Evolutionary conservation across 2,113 vertebrate species (phyloP).

Genomic region (Charadrius vociferus): DNA sequence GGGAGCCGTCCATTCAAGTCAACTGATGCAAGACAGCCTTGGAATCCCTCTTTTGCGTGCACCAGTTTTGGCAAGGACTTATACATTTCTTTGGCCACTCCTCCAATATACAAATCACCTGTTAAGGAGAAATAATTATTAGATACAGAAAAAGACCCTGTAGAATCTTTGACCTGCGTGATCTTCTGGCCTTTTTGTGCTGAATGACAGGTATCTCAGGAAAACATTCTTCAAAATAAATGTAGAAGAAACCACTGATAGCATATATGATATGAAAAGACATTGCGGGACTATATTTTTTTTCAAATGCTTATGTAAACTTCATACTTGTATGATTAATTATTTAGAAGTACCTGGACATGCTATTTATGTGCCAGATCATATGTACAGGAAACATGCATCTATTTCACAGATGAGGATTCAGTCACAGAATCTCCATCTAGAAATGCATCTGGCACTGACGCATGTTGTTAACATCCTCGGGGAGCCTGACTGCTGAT

Average conservation of each 20-base stretch:
- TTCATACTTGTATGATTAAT: background rate
- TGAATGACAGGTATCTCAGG: background rate
- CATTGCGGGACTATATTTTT: background rate
- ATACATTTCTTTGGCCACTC: slow-evolving; percentile 93
- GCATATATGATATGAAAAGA: background rate
- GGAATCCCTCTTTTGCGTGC: slow-evolving; percentile 94
- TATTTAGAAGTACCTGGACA: background rate
- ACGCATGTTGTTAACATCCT: background rate
- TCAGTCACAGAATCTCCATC: background rate
- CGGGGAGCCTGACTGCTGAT: background rate
- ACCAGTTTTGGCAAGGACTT: slow-evolving; percentile 96
- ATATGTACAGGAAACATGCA: background rate
- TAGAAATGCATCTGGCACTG: background rate
- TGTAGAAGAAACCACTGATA: background rate
- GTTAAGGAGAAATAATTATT: slow-evolving; percentile 40
- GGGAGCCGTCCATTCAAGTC: slow-evolving; percentile 95
- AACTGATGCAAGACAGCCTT: slow-evolving; percentile 93
- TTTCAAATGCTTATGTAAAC: background rate
- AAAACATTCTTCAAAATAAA: background rate
- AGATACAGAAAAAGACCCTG: background rate
- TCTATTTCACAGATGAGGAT: background rate
- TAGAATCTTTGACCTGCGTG: background rate
- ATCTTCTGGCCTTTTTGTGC: background rate
- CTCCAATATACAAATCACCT: slow-evolving; percentile 94
- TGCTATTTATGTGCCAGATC: background rate